Base-by-base conservation (phyloP, 1,140 invertebrate genomes). In the Diploscapter pachys region DNA sequence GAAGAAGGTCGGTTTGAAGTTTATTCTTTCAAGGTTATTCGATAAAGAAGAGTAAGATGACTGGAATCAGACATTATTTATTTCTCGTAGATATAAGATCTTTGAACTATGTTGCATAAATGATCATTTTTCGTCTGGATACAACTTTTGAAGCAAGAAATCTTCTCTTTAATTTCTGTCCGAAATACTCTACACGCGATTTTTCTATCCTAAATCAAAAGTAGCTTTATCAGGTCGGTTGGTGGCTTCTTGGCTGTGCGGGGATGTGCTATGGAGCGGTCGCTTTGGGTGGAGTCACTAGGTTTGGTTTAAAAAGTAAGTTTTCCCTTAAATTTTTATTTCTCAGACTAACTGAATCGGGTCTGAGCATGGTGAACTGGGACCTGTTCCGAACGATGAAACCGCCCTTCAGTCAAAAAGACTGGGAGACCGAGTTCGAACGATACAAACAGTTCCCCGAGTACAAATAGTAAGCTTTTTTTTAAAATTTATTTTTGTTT, bases 281-380 rank as follows among this genome's bases (percentile, higher is more conserved):
- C 5, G 83, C 88, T 13, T 76, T 89, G 8, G 88, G 88, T 51
- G 88, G 89, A n/a, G 83, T 89, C 13, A 89, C 88, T 55, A 84
- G 88, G 88, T 75, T n/a, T 63, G 11, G 6, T 56, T n/a, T 31
- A 31, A 31, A 31, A 31, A 49, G 4, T 3, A 3, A 8, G n/a
- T 62, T 2, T 56, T 63, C 13, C 31, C 64, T 55, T 51, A 63
- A 13, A 81, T 56, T 70, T 5, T 8, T 4, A 51, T 9, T 55
- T 67, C 81, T 93, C 92, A 80, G 96, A 81, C 88, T 99, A 59
- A 99, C 97, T 50, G 95, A 99, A 87, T 98, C 96, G 3, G 97
- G 97, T 2, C 88, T 99, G 51, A 98, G 95, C 0, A 99, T 99
- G 95, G 95, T 98, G 4, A 93, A 94, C 69, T 99, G 97, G 97